Evolutionary conservation across 2,113 vertebrate genomes (phyloP).

Genomic region (Cacatua alba): DNA sequence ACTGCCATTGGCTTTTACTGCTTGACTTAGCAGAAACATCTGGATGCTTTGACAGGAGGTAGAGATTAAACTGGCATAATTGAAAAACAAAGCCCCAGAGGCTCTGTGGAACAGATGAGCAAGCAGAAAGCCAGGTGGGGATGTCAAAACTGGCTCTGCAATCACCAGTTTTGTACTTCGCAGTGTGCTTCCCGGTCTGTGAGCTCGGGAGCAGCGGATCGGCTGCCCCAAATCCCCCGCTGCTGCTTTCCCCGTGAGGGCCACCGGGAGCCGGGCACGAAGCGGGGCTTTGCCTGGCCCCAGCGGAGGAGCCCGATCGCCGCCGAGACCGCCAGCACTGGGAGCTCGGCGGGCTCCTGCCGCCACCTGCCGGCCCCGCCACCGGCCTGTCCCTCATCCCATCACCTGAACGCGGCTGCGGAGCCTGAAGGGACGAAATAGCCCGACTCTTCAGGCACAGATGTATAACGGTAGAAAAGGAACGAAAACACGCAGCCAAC

Average conservation of each 20-base stretch:
- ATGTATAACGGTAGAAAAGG: not conserved
- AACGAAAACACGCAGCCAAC: not conserved
- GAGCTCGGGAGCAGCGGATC: not conserved
- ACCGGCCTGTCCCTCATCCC: not conserved
- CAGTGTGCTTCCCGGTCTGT: not conserved
- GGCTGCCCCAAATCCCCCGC: not conserved
- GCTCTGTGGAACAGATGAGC: not conserved
- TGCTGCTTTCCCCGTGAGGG: not conserved
- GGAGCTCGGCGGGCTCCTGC: not conserved
- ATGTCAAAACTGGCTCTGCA: not conserved
- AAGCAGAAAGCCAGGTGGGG: not conserved
- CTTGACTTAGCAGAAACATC: not conserved
- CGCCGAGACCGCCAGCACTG: not conserved
- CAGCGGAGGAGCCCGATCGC: not conserved
- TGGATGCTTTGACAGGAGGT: accelerated
- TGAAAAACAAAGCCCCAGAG: too few species aligned
- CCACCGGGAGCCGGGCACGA: not conserved
- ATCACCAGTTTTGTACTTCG: not conserved
- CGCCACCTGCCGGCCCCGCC: not conserved
- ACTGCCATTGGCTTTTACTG: not conserved
- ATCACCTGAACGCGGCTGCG: not conserved
- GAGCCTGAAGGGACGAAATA: not conserved
- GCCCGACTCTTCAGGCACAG: not conserved
- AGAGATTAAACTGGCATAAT: not conserved
- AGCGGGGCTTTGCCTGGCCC: not conserved